Conservation (phyloP, 2,888 invertebrate genomes). For the Drosophila macrospina region DNA sequence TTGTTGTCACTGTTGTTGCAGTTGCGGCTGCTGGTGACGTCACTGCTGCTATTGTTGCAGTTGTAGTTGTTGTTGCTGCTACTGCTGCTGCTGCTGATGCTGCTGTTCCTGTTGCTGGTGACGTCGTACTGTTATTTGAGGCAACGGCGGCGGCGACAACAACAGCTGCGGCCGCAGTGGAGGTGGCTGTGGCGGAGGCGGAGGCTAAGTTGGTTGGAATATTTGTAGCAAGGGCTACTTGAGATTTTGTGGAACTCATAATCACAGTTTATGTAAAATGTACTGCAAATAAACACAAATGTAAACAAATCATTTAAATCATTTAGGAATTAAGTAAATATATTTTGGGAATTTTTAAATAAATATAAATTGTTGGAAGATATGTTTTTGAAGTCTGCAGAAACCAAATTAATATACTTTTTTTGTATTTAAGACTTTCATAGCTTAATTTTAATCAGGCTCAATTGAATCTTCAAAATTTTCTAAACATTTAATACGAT, state of each 20-base stretch:
- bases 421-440: not conserved
- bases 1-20: slow-evolving; percentile 26
- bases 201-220: slow-evolving; percentile 83
- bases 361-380: not conserved
- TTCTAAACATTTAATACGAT: too few relatives aligned
- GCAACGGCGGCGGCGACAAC: slow-evolving; percentile 77
- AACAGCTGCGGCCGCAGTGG: slow-evolving; percentile 76
- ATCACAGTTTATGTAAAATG: slow-evolving; percentile 84
- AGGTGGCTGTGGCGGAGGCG: slow-evolving; percentile 74
- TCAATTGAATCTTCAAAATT: too few relatives aligned
- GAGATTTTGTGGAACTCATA: slow-evolving; percentile 86
- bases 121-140: slow-evolving; percentile 58
- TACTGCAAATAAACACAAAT: slow-evolving; percentile 65
- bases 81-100: slow-evolving; percentile 20
- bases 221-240: slow-evolving; percentile 85
- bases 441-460: too few relatives aligned
- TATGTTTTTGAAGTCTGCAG: too few relatives aligned
- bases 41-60: slow-evolving; percentile 27
- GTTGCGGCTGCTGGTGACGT: slow-evolving; percentile 44
- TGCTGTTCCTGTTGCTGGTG: slow-evolving; percentile 46
- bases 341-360: not conserved
- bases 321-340: too few relatives aligned
- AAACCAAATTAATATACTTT: too few relatives aligned
- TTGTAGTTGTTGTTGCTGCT: slow-evolving; percentile 24
- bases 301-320: not conserved